Conservation (phyloP, 2,113 vertebrate species). For the Carollia perspicillata region DNA sequence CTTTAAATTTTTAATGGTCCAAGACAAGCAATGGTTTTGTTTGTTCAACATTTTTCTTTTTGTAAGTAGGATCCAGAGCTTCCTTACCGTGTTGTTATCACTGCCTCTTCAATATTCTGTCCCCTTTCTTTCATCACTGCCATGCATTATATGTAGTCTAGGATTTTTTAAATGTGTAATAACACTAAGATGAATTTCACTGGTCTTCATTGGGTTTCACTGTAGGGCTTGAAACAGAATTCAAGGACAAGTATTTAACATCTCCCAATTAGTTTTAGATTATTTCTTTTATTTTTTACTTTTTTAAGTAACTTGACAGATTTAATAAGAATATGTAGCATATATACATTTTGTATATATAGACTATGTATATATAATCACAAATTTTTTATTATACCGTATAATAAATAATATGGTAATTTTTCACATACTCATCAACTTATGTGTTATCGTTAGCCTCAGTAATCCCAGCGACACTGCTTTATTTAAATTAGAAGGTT, state of each 20-base stretch:
- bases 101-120: not conserved
- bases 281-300: not conserved
- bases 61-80: not conserved
- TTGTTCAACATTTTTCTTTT: not conserved
- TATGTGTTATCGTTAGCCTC: not conserved
- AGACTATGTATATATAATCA: not conserved
- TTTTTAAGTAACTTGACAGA: not conserved
- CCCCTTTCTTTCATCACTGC: not conserved
- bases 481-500: not conserved
- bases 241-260: not conserved
- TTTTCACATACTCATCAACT: not conserved
- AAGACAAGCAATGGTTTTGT: not conserved
- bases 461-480: not conserved
- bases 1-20: not conserved
- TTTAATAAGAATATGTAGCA: not conserved
- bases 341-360: not conserved
- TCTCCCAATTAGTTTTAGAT: not conserved
- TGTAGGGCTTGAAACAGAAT: not conserved
- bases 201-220: not conserved
- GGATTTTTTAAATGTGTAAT: not conserved
- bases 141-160: not conserved
- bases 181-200: not conserved
- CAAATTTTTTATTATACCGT: not conserved
- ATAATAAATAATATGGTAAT: not conserved
- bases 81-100: not conserved